phyloP scores from a whole-genome alignment of 2,797 vertebrate genomes.

The Botia kubotai region DNA sequence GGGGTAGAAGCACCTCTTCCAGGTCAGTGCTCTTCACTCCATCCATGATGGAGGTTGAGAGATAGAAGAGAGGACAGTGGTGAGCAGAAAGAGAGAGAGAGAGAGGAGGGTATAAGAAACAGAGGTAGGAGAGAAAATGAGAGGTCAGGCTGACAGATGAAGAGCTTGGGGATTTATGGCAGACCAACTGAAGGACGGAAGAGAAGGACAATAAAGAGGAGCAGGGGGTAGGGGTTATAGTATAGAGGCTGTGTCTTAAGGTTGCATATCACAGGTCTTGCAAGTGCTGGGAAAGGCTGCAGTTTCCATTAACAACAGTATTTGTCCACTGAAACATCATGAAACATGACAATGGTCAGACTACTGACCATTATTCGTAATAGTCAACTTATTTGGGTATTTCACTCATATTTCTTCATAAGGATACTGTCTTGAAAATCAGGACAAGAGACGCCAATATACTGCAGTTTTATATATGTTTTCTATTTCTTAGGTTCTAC shows the following conservation, averaged over 20 bases:
- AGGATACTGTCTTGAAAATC: no score
- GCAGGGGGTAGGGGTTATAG: neutral
- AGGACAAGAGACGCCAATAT: no score
- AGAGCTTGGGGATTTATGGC: constrained; percentile 39
- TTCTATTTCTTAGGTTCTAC: no score
- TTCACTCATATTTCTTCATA: no score
- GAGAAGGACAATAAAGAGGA: constrained; percentile 34
- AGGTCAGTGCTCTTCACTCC: constrained; percentile 60
- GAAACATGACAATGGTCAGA: no score
- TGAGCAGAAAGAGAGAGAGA: neutral
- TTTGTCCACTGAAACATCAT: neutral
- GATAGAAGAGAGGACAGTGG: constrained; percentile 11
- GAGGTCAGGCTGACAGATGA: constrained; percentile 37
- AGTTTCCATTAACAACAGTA: neutral
- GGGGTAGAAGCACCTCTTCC: constrained; percentile 57
- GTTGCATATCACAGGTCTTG: neutral
- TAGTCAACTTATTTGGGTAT: no score
- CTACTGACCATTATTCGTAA: no score
- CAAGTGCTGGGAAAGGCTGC: neutral
- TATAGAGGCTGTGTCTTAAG: constrained; percentile 8
- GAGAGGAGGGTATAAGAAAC: neutral
- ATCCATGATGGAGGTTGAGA: constrained; percentile 16
- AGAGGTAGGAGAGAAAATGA: neutral
- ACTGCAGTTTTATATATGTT: no score
- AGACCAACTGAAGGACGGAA: constrained; percentile 35